These are phyloP conservation scores for Lates calcarifer DNA, from an alignment of 2,113 vertebrate species.

Conservation along the genomic window DNA sequence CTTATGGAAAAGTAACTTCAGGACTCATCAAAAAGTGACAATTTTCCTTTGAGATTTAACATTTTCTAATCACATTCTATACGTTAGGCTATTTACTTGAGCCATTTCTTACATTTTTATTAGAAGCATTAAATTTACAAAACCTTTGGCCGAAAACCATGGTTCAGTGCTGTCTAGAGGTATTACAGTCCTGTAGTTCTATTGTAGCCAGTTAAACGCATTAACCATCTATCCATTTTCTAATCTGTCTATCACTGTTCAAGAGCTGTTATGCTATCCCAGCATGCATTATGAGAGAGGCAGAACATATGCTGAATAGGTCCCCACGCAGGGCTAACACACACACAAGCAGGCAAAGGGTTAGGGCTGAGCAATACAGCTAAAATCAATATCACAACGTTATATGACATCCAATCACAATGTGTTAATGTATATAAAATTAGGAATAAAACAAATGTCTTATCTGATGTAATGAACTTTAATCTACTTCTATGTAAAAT, in stretches of 20 bases:
- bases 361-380: not conserved
- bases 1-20: too few species aligned
- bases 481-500: not conserved
- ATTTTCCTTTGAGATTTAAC: too few species aligned
- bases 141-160: not conserved
- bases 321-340: not conserved
- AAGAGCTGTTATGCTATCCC: not conserved
- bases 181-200: not conserved
- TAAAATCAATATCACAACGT: not conserved
- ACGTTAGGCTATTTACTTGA: too few species aligned
- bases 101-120: not conserved
- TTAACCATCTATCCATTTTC: not conserved
- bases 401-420: too few species aligned
- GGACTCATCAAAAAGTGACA: too few species aligned
- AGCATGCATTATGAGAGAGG: slow-evolving; percentile 1
- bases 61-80: too few species aligned
- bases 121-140: not conserved
- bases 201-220: not conserved
- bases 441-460: too few species aligned
- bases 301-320: not conserved
- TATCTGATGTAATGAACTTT: too few species aligned
- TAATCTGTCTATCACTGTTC: not conserved
- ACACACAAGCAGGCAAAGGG: not conserved
- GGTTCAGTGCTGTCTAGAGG: not conserved
- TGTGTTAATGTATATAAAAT: too few species aligned